Evolutionary conservation across 2,113 vertebrate genomes (phyloP), one percentile per base, ranked within the genome.

Genomic region (Hyperopisus bebe): DNA sequence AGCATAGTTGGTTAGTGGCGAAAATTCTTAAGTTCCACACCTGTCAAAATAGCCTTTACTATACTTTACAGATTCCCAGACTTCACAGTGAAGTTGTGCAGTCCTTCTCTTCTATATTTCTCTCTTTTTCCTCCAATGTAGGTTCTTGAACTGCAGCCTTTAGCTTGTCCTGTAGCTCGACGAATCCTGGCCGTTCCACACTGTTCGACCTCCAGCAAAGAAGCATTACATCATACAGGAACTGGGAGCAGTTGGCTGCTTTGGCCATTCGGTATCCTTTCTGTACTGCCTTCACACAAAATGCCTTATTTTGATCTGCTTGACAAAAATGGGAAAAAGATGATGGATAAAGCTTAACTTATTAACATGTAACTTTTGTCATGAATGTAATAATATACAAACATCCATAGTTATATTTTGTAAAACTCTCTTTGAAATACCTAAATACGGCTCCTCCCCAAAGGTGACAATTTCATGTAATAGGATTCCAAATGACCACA

Each of bases 401-500:
- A 8, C 44, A 70, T 82, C 17, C 15, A n/a, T 9, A 44, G 9
- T 51, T 46, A 42, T 44, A 15, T 35, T 77, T 66, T 7, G 15
- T 44, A 87, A 87, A 44, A 82, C 44, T 7, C 58, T 24, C 46
- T 42, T 31, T 62, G 24, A 58, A 50, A 91, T 92, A 94, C 93
- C 92, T 90, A 91, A 90, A 48, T 94, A 94, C 19, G 94, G 93
- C 1, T 91, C 90, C 58, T 92, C 89, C 86, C 93, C 93, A 50
- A 92, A 94, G 2, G 93, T 92, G 35, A 94, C 44, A 15, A 94
- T 93, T 89, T 94, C 94, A 24, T 89, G 92, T 66, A 94, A 87
- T 7, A 94, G 90, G 51, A 94, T 90, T 21, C 94, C 93, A 84
- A 93, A 94, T 27, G 93, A 93, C 93, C 94, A 94, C 70, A 94